Evolutionary conservation across 2,888 invertebrate species (phyloP), one percentile per base, ranked within the genome.

Genomic region (Orchestes rusci): DNA sequence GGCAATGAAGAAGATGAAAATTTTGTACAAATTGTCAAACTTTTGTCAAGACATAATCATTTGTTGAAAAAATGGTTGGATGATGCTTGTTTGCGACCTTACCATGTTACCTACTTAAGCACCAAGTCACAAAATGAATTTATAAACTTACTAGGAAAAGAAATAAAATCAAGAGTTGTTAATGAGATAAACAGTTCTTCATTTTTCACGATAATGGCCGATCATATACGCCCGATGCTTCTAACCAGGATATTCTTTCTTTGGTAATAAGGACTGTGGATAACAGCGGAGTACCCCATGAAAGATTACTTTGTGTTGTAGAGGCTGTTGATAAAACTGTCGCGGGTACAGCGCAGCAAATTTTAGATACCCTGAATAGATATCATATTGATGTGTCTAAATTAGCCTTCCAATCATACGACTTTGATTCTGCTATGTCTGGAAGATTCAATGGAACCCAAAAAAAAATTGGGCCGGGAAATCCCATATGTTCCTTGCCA

Each of bases 81-180:
- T n/a, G n/a, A n/a, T n/a, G n/a, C n/a, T n/a, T n/a, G n/a, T n/a
- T n/a, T n/a, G n/a, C n/a, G n/a, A n/a, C n/a, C n/a, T n/a, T n/a
- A n/a, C n/a, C n/a, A n/a, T n/a, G n/a, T n/a, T n/a, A n/a, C 40
- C 3, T 40, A 40, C 19, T 40, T 40, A 31, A 40, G 30, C 17
- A 16, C 17, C 7, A 3, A 35, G 10, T 42, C 42, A 16, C 42
- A 42, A 42, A 42, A 42, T 27, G 35, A 42, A 34, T 42, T 42
- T 28, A 42, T 42, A 16, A 16, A 34, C 15, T 15, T 36, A 10
- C 17, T 36, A 29, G 27, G 16, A 16, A 19, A 20, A 19, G 32
- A 5, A 8, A 34, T 33, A 23, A 5, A 10, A 23, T 7, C 5
- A 23, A 23, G 5, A 10, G 10, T 23, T 7, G 23, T 33, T 34